These are phyloP conservation scores for Liolophura sinensis DNA, from an alignment of 1,140 invertebrate species.

Conservation along the genomic window DNA sequence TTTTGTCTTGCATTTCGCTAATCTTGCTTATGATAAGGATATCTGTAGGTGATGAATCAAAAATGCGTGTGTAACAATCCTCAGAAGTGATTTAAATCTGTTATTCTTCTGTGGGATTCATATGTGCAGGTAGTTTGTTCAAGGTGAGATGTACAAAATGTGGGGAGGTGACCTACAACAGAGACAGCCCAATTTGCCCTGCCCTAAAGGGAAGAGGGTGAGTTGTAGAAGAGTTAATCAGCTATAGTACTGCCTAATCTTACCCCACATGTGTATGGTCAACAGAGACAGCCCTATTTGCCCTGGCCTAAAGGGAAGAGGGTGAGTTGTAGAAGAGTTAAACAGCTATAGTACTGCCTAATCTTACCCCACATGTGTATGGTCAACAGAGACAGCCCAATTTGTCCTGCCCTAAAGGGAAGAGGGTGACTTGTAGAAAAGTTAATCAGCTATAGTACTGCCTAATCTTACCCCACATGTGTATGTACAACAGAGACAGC, in stretches of 20 bases:
- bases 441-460: too few species aligned
- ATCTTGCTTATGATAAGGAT: too few species aligned
- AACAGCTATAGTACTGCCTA: too few species aligned
- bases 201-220: conserved; percentile 68
- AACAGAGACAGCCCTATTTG: conserved; percentile 86
- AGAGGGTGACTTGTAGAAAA: conserved; percentile 61
- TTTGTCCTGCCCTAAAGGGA: conserved; percentile 71
- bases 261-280: not conserved
- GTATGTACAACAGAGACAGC: conserved; percentile 68
- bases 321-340: conserved; percentile 54
- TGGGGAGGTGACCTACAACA: conserved; percentile 70
- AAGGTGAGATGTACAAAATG: conserved; percentile 84
- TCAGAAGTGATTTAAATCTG: not conserved
- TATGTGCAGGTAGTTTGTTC: conserved; percentile 67
- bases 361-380: conserved; percentile 1
- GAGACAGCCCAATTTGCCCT: conserved; percentile 80
- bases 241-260: too few species aligned
- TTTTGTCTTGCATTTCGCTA: too few species aligned
- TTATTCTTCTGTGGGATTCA: not conserved
- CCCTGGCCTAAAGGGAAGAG: conserved; percentile 66
- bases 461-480: conserved; percentile 3
- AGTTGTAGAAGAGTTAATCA: conserved; percentile 5
- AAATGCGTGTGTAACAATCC: too few species aligned
- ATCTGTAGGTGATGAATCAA: too few species aligned
- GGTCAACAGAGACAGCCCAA: conserved; percentile 77